Percentiles rank a stretch among this genome's conserved stretches.
Evolutionary conservation across 2,113 vertebrate species (phyloP).

Genomic region (Speoplatyrhinus poulsoni): DNA sequence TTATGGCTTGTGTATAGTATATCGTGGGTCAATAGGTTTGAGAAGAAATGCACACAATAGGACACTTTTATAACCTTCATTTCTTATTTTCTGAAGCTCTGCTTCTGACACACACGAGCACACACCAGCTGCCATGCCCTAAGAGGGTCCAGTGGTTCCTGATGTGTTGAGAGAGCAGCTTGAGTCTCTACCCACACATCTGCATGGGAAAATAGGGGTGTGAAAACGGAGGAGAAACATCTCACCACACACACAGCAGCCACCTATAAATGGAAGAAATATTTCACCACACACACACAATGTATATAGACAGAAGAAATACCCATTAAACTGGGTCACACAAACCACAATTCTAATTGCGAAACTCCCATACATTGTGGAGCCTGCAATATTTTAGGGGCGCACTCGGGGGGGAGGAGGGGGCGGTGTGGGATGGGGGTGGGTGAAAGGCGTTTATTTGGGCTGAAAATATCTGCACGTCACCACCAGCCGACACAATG

Average conservation of each 20-base stretch:
- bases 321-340: slow-evolving; percentile 40
- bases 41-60: too few species aligned
- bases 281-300: slow-evolving; percentile 9
- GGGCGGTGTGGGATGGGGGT: background rate
- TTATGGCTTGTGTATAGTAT: too few species aligned
- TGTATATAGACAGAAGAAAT: slow-evolving; percentile 11
- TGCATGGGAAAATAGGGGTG: slow-evolving; percentile 62
- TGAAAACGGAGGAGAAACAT: slow-evolving; percentile 66
- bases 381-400: slow-evolving; percentile 41
- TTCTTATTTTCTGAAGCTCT: too few species aligned
- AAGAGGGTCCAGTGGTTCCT: slow-evolving; percentile 21
- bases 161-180: slow-evolving; percentile 48
- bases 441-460: slow-evolving; percentile 56
- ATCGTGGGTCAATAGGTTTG: too few species aligned
- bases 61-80: too few species aligned
- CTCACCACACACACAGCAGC: slow-evolving; percentile 60
- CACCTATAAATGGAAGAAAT: slow-evolving; percentile 57
- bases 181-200: slow-evolving; percentile 50
- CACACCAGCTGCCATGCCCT: slow-evolving; percentile 21
- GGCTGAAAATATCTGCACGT: slow-evolving; percentile 72
- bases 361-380: slow-evolving; percentile 17
- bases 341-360: slow-evolving; percentile 42
- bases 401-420: slow-evolving; percentile 9
- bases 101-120: slow-evolving; percentile 6
- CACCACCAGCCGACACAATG: slow-evolving; percentile 73